A percentile compares a stretch with the other conserved stretches of the same genome.
phyloP scores from a whole-genome alignment of 1,140 invertebrate genomes.

The Drosophila nigrodunni region DNA sequence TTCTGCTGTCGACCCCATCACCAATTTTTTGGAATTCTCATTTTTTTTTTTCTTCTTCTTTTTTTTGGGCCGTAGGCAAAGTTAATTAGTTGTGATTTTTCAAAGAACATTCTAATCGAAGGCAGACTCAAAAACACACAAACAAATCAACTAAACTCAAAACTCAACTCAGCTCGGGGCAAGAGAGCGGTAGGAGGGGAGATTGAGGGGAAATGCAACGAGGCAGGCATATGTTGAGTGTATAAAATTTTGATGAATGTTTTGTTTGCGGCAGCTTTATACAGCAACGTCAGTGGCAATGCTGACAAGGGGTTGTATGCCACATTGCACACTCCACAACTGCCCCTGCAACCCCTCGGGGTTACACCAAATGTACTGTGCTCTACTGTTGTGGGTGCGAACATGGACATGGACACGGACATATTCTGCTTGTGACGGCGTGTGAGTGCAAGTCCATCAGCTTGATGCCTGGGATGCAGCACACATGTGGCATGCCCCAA shows the following conservation, averaged over 20 bases:
- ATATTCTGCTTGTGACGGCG: constrained; percentile 45
- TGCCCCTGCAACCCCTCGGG: neutral
- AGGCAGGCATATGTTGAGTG: constrained; percentile 77
- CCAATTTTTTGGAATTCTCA: constrained; percentile 9
- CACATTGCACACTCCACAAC: neutral
- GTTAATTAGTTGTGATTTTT: constrained; percentile 84
- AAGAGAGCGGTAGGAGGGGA: neutral
- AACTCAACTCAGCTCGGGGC: constrained; percentile 34
- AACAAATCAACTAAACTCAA: constrained; percentile 53
- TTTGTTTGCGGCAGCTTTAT: constrained; percentile 68
- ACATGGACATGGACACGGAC: constrained; percentile 17
- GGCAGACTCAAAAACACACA: constrained; percentile 52
- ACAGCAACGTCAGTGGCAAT: constrained; percentile 6
- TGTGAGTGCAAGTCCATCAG: constrained; percentile 38
- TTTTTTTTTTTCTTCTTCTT: no score
- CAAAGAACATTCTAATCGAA: constrained; percentile 80
- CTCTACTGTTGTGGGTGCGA: constrained; percentile 12
- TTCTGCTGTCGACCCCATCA: constrained; percentile 11
- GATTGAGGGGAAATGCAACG: constrained; percentile 28
- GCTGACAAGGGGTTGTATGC: constrained; percentile 56
- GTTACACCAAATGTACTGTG: neutral
- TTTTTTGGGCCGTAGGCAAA: constrained; percentile 59
- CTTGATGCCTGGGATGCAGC: constrained; percentile 52
- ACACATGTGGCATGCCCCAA: constrained; percentile 51
- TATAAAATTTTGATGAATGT: constrained; percentile 82